Base-by-base conservation (phyloP, 53 echinoderm and acorn worm genomes). In the Zoroaster sp. region DNA sequence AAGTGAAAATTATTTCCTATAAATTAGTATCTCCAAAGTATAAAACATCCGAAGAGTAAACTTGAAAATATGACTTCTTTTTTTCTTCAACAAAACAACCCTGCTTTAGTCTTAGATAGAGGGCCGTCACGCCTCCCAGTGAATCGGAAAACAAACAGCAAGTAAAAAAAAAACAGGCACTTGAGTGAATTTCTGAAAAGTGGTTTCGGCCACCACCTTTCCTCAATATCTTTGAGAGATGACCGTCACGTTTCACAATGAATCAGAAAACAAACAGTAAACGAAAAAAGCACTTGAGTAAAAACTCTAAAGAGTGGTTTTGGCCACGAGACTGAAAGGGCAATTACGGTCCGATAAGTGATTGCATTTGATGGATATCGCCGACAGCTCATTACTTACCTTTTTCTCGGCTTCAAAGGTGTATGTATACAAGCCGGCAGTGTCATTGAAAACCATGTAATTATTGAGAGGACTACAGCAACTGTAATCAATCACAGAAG, bases 331-430 rank as follows among this genome's bases (percentile, higher is more conserved):
- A 6, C 25, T 55, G 23, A 8, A 11, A 18, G n/a, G 63, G 21
- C 63, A 25, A 59, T 9, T 28, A 2, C 11, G 63, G 63, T 9
- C 11, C 28, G 54, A 21, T 59, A 7, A 59, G 63, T 59, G 28
- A 59, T 59, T 59, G 63, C 28, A 25, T 59, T 28, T 59, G 10
- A 59, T 59, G 63, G 63, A 34, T 18, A n/a, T 66, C 25, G 35
- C 21, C 5, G 35, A 38, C 9, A 35, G 15, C 2, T 31, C 18
- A 35, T 45, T 68, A 21, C 80, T 86, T 35, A 96, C 99, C 93
- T 99, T 99, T 55, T 91, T 96, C 73, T 99, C 99, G 31, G 99
- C 99, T 96, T 99, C 99, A 96, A 94, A 99, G 59, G 99, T 99
- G 89, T 96, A 99, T 4, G 99, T 99, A 71, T 99, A 99, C 31